These are phyloP conservation scores for Diloba caeruleocephala DNA, from an alignment of 2,888 invertebrate species.

Conservation along the genomic window DNA sequence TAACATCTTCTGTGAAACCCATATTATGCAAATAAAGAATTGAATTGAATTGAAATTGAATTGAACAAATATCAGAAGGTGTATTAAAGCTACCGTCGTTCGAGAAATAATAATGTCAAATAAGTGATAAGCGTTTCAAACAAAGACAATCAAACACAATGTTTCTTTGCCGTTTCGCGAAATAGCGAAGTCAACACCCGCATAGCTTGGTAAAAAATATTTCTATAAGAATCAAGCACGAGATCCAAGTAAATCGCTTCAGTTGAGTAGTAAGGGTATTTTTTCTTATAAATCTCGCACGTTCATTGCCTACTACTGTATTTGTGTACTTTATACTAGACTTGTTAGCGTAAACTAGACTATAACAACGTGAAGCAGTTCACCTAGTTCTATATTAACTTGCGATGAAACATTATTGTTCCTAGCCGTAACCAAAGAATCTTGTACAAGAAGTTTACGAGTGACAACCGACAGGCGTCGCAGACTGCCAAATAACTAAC, in stretches of 20 bases:
- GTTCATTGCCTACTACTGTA: constrained; percentile 1
- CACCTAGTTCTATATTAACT: constrained; percentile 22
- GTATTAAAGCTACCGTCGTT: background rate
- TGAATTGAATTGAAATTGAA: no score
- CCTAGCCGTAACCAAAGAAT: constrained; percentile 4
- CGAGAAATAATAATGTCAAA: constrained; percentile 17
- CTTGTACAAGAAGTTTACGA: constrained; percentile 22
- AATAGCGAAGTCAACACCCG: constrained; percentile 43
- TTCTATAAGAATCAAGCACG: constrained; percentile 18
- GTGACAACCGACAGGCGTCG: constrained; percentile 26
- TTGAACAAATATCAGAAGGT: no score
- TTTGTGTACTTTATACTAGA: constrained; percentile 1
- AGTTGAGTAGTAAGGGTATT: constrained; percentile 6
- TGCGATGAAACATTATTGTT: background rate
- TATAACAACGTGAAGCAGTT: constrained; percentile 10
- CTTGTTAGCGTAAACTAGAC: background rate
- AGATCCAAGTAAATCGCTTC: constrained; percentile 13
- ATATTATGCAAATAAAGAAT: no score
- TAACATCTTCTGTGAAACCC: no score
- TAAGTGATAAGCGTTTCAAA: constrained; percentile 19
- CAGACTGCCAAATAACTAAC: constrained; percentile 22
- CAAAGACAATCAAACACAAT: constrained; percentile 28
- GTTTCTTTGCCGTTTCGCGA: constrained; percentile 21
- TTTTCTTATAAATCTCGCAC: constrained; percentile 7
- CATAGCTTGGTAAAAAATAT: constrained; percentile 21